Base-by-base conservation (phyloP, 53 echinoderm and acorn worm species). In the Zoroaster sp. region DNA sequence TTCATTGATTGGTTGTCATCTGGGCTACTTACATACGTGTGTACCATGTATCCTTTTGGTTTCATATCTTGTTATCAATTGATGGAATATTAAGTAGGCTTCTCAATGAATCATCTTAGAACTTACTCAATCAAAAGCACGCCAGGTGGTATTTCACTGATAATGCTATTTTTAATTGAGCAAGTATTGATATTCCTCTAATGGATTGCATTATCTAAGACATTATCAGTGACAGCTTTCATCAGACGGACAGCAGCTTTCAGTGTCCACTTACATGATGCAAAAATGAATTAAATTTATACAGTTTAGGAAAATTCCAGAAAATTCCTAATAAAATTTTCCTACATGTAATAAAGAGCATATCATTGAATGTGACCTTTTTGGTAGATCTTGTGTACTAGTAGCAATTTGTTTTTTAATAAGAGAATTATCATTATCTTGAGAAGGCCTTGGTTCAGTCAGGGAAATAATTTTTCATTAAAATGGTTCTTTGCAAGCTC, bases 181-280 rank as follows among this genome's bases (percentile, higher is more conserved):
- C 30, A 21, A 81, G 81, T 81, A 81, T 81, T 81, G 67, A 81
- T 67, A 81, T 54, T 81, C 75, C 46, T 75, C 42, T 81, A 81
- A 81, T 66, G 66, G 66, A 66, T 81, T 80, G 55, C 65, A 40
- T 80, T 80, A 80, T 80, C 80, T 63, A 80, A 63, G 80, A 80
- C 65, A 63, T 40, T 25, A 41, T 74, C 21, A 37, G 41, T 42
- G 10, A 73, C 73, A 59, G 63, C 63, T 25, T 47, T 12, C 6
- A 23, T 23, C 25, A 59, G 21, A 28, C 63, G n/a, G 9, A 1
- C 63, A 59, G 63, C 0, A 59, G 63, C 63, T 59, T 59, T 15
- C 30, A 11, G 28, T 28, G 2, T 59, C 21, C 63, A 59, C 63
- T 25, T 10, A 59, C 63, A 59, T 25, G 63, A 28, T 59, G 7